Conservation (phyloP, 2,113 vertebrate species). For the Anseranas semipalmata region DNA sequence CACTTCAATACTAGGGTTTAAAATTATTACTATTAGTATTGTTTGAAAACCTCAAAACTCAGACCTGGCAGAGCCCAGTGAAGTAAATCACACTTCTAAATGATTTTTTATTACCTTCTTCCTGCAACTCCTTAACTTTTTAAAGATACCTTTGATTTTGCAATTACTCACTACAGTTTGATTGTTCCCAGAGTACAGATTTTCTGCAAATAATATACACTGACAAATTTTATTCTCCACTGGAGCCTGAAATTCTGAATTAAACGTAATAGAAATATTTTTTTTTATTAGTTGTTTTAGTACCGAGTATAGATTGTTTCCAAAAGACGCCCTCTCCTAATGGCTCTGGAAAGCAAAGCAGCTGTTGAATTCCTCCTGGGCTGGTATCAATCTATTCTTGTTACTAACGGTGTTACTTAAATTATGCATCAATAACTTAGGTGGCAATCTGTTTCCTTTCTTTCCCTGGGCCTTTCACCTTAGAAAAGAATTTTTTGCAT, state of each 20-base stretch:
- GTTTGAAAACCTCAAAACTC: not conserved
- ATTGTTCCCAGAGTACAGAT: conserved; percentile 18
- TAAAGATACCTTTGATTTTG: conserved; percentile 29
- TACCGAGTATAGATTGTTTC: not conserved
- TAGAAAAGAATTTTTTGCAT: not conserved
- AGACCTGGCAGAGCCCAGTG: not conserved
- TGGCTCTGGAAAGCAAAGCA: conserved; percentile 47
- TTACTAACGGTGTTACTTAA: not conserved
- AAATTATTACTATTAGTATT: not conserved
- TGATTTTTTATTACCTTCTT: not conserved
- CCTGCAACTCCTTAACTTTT: conserved; percentile 10
- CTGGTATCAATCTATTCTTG: conserved; percentile 1
- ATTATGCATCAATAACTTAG: not conserved
- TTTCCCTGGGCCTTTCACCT: not conserved
- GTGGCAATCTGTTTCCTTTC: not conserved
- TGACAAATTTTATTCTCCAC: conserved; percentile 59
- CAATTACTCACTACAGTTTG: not conserved
- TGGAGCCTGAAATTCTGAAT: conserved; percentile 59
- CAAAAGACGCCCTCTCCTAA: conserved; percentile 17
- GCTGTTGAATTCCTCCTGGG: conserved; percentile 43
- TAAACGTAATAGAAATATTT: conserved; percentile 30
- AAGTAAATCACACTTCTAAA: not conserved
- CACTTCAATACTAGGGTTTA: not conserved
- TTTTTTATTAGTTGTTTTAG: conserved; percentile 61
- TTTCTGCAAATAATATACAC: not conserved